Conservation (phyloP, 2,797 vertebrate species). For the Macroramphosus scolopax region DNA sequence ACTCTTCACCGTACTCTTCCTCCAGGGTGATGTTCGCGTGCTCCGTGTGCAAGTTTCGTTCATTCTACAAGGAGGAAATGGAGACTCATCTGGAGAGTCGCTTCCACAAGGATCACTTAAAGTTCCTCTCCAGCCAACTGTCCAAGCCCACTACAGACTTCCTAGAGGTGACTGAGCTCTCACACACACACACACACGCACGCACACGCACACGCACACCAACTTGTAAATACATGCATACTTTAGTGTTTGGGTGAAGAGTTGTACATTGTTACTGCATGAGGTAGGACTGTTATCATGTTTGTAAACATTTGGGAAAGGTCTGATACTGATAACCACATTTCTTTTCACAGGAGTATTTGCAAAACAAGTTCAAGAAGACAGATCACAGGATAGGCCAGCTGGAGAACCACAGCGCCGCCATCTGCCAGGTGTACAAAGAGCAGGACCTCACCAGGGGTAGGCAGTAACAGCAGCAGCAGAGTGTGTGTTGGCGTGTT, state of each 20-base stretch:
- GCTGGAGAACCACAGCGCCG: slow-evolving; percentile 83
- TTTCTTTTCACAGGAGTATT: slow-evolving; percentile 82
- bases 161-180: slow-evolving; percentile 80
- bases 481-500: background rate
- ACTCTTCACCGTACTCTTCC: background rate
- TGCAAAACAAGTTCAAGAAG: slow-evolving; percentile 87
- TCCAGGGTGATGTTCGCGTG: slow-evolving; percentile 90
- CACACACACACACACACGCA: too few relatives aligned
- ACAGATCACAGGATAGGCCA: slow-evolving; percentile 83
- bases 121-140: slow-evolving; percentile 86
- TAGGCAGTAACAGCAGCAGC: slow-evolving; percentile 38
- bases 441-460: slow-evolving; percentile 91
- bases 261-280: too few relatives aligned
- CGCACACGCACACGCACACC: too few relatives aligned
- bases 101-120: slow-evolving; percentile 94
- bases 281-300: too few relatives aligned
- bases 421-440: slow-evolving; percentile 89
- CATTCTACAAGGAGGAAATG: slow-evolving; percentile 94
- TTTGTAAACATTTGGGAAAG: too few relatives aligned
- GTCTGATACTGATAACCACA: too few relatives aligned
- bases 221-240: too few relatives aligned
- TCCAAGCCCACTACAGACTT: slow-evolving; percentile 92
- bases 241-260: too few relatives aligned
- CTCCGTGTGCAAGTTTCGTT: slow-evolving; percentile 92
- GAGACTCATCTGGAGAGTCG: slow-evolving; percentile 86